Evolutionary conservation across 2,113 vertebrate genomes (phyloP).

Genomic region (Cariama cristata): DNA sequence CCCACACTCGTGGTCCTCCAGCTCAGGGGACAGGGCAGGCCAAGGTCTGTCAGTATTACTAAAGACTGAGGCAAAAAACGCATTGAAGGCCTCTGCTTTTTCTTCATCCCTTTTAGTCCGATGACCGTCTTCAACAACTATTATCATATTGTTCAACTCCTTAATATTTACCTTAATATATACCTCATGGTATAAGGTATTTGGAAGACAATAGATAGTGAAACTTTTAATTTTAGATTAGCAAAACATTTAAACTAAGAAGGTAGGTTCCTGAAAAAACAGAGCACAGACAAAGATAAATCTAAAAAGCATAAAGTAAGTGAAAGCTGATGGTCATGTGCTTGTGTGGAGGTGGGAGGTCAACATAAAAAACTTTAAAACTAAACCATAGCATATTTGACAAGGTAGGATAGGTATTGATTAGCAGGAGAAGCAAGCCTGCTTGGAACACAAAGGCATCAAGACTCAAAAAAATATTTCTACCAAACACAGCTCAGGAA

Average conservation of each 20-base stretch:
- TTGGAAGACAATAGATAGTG: background rate
- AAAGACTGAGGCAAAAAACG: background rate
- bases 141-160: background rate
- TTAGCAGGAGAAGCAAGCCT: background rate
- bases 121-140: background rate
- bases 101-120: background rate
- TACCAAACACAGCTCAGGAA: background rate
- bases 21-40: background rate
- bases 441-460: background rate
- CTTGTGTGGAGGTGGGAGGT: fast-evolving
- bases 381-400: background rate
- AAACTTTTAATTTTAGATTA: background rate
- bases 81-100: background rate
- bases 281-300: background rate
- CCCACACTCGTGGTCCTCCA: background rate
- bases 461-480: background rate
- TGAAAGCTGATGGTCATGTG: background rate
- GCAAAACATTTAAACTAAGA: background rate
- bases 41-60: background rate
- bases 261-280: background rate
- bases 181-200: background rate
- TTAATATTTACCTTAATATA: background rate
- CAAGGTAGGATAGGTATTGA: background rate
- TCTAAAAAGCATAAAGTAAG: background rate
- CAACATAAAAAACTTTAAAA: background rate